These are phyloP conservation scores for Holacanthella duospinosa DNA, from an alignment of 2,888 invertebrate genomes.

Conservation along the genomic window DNA sequence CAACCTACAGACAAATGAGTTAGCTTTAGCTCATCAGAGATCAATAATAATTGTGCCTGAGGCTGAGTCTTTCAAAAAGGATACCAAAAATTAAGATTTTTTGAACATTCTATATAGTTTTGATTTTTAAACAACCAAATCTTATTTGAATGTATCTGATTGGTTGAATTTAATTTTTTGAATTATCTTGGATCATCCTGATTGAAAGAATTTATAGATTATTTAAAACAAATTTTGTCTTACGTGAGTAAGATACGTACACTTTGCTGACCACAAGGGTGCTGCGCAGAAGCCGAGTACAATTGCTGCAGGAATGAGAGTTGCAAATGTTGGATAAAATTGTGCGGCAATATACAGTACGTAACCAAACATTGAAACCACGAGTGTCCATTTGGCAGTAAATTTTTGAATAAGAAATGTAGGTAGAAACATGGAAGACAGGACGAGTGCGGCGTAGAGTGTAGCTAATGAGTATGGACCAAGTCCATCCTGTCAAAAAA, in stretches of 20 bases:
- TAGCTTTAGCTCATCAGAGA: background rate
- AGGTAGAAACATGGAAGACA: conserved; percentile 82
- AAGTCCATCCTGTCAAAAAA: conserved; percentile 55
- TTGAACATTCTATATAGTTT: too few species aligned
- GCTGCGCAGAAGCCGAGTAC: conserved; percentile 90
- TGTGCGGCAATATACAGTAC: conserved; percentile 89
- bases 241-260: conserved; percentile 72
- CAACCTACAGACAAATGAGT: conserved; percentile 64
- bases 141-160: too few species aligned
- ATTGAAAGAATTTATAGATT: too few species aligned
- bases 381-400: conserved; percentile 93
- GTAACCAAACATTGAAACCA: conserved; percentile 83
- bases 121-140: too few species aligned
- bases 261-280: conserved; percentile 98
- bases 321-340: conserved; percentile 76
- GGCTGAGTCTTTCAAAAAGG: too few species aligned
- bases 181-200: background rate
- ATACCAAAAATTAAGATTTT: too few species aligned
- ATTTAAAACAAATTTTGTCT: too few species aligned
- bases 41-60: conserved; percentile 1
- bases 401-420: conserved; percentile 83
- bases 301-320: conserved; percentile 70
- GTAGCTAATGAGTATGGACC: conserved; percentile 82
- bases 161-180: background rate
- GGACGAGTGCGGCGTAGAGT: conserved; percentile 81